Evolutionary conservation across 2,888 invertebrate genomes (phyloP), one percentile per base, ranked within the genome.

Genomic region (Dascillus cervinus): DNA sequence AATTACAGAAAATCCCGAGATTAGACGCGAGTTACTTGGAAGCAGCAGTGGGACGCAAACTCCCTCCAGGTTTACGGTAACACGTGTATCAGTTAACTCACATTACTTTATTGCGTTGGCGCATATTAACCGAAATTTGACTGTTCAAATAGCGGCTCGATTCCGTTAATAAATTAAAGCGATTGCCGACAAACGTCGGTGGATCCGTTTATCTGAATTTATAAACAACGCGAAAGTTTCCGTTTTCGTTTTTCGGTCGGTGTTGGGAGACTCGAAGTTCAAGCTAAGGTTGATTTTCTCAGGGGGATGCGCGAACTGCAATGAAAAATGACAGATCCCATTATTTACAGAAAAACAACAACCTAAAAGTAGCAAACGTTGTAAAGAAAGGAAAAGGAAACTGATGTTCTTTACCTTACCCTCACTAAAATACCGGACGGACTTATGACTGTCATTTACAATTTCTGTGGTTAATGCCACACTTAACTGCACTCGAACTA

Each of bases 241-340:
- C 32, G 34, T 33, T 31, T 38, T 26, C 29, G 26, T 32, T 29
- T 30, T 24, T 34, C 34, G 34, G 27, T 28, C 27, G 22, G 30
- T 35, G n/a, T n/a, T n/a, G n/a, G n/a, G n/a, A n/a, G n/a, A n/a
- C n/a, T n/a, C n/a, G n/a, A n/a, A n/a, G n/a, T n/a, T n/a, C n/a
- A n/a, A n/a, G n/a, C n/a, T n/a, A n/a, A n/a, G n/a, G n/a, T n/a
- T n/a, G n/a, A n/a, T 34, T 34, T 47, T 45, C 56, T 53, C 58
- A 42, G 34, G 52, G 53, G 56, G 55, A 53, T 49, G 47, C 47
- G 42, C 31, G 32, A 34, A 49, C 51, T 50, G 59, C 64, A 65
- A 65, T 64, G 60, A 59, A 61, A 65, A 65, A 65, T 65, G 65
- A 65, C 65, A 65, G 64, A 62, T 62, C 62, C 64, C 64, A 64